Base-by-base conservation (phyloP, 1,140 invertebrate species). In the Vanessa tameamea region DNA sequence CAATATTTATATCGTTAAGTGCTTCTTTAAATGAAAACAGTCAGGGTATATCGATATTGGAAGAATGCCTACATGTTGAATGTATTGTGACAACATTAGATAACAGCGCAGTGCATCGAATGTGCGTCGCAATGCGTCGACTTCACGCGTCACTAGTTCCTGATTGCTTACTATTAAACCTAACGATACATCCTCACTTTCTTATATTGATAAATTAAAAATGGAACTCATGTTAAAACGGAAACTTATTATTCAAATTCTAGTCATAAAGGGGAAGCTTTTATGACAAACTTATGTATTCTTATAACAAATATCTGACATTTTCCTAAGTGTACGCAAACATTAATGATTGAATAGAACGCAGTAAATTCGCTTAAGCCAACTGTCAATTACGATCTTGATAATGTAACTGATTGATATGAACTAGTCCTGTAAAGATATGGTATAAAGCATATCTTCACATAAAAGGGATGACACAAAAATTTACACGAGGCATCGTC, bases 121-220 rank as follows among this genome's bases (percentile, higher is more conserved):
- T 20, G 55, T 68, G 66, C 66, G 66, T 57, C 66, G 66, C 66
- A 68, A 57, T 68, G 66, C 66, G 66, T 68, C 66, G 43, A 20
- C 31, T 68, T 47, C 23, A 57, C 53, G 53, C 66, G 53, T 68
- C 57, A 61, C 51, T 68, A 47, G 51, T 57, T 47, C 37, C 7
- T 37, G 43, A 68, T 68, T 57, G 50, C n/a, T 57, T 57, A 43
- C 20, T 23, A 67, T 67, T 37, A 37, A 67, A 67, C 15, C 26
- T 37, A 26, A 68, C 31, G 31, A 37, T 47, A 12, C 31, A 7
- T 16, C 55, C 51, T 51, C 16, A n/a, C 31, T 57, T 61, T 57
- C 55, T 20, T 14, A 26, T 8, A 12, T 59, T 1, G 55, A 59
- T 59, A 26, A 4, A 51, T 51, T 0, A 59, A 59, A 16, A 16